Base-by-base conservation (phyloP, 2,113 vertebrate genomes). In the Bothrops jararaca region DNA sequence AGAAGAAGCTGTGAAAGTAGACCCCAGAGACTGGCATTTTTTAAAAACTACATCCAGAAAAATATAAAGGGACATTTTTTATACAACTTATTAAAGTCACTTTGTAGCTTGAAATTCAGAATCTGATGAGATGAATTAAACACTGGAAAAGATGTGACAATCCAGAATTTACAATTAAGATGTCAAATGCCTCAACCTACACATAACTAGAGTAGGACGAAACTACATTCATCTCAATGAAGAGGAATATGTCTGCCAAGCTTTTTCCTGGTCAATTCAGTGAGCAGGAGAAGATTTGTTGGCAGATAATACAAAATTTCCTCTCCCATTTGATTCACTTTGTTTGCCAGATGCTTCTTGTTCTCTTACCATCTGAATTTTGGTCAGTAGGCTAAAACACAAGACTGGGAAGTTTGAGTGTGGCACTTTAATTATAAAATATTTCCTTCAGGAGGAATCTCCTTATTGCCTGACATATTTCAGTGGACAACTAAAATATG, bases 1-100 rank as follows among this genome's bases (percentile, higher is more conserved):
- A 96, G 29, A 94, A 95, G 94, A 93, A 96, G 64, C 89, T 93
- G 74, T 89, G 95, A 96, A 96, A 96, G 96, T 5, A 95, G 94
- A 93, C 95, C 91, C 95, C 96, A 86, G 5, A 95, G 91, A 92
- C 95, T 95, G 88, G 13, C 85, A 0, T 45, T 18, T 89, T n/a
- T 52, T 0, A 60, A 69, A 86, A 91, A 29, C 20, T 90, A 0
- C n/a, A n/a, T 85, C 54, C 4, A 26, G 4, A 15, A 4, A 57
- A 92, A 85, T 94, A 90, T 90, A 2, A 11, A 64, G 11, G 34
- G 1, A 10, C 2, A 29, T 0, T 93, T 86, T 85, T 58, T 10
- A 85, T 52, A 85, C 22, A 85, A 42, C 69, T 54, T 74, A 7
- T 89, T 92, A 92, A n/a, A 4, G 50, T 22, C 54, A 56, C 12